These are phyloP conservation scores for Lamproptera curius DNA, from an alignment of 2,888 invertebrate species.

Conservation along the genomic window DNA sequence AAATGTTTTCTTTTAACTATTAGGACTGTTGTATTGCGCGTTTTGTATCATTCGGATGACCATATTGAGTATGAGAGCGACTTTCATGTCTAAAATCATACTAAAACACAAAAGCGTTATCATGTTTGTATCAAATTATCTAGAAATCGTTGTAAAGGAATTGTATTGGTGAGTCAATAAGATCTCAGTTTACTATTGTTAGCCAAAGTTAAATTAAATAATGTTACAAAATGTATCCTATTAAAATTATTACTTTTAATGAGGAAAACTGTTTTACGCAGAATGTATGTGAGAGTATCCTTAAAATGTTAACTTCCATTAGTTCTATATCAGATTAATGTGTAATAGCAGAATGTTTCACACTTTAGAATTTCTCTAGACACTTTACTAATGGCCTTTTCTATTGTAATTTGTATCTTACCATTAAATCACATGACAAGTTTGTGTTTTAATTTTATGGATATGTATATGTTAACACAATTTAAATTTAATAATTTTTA, in stretches of 20 bases:
- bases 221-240: neutral
- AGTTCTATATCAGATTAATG: neutral
- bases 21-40: neutral
- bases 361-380: neutral
- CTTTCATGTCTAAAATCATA: neutral
- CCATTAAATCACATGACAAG: neutral
- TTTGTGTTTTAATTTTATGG: too few species aligned
- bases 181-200: constrained; percentile 4
- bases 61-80: neutral
- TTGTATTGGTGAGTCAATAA: neutral
- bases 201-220: constrained; percentile 1
- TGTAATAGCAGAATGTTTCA: neutral
- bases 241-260: neutral
- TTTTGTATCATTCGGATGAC: neutral
- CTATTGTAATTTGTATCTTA: too few species aligned
- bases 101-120: too few species aligned
- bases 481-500: neutral
- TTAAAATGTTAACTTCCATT: neutral
- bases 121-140: too few species aligned
- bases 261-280: neutral
- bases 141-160: neutral
- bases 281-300: neutral
- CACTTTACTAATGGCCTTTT: neutral
- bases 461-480: too few species aligned
- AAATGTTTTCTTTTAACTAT: neutral